A percentile compares a stretch with the other conserved stretches of the same genome.
Evolutionary conservation across 2,113 vertebrate genomes (phyloP).

Genomic region (Eublepharis macularius): DNA sequence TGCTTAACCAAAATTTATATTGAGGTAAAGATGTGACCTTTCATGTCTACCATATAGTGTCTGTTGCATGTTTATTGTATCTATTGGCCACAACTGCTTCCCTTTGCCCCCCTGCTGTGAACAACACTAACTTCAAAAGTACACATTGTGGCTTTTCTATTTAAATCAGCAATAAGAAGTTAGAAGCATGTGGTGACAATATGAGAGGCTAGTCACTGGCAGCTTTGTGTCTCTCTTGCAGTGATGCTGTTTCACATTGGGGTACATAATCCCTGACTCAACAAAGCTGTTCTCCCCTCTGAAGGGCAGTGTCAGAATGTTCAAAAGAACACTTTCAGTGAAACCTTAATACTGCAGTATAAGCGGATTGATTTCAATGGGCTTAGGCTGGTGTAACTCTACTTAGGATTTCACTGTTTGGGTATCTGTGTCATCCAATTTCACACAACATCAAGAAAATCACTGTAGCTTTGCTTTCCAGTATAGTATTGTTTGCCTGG

Average conservation of each 20-base stretch:
- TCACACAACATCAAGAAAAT: neutral
- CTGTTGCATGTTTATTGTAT: neutral
- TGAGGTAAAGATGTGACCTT: constrained; percentile 56
- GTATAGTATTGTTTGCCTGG: neutral
- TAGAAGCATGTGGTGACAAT: constrained; percentile 51
- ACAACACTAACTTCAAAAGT: constrained; percentile 52
- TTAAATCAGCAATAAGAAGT: constrained; percentile 47
- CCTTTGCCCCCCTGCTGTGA: constrained; percentile 43
- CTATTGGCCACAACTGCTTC: constrained; percentile 26
- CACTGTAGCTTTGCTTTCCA: neutral
- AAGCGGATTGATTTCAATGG: too few relatives aligned
- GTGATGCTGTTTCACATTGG: constrained; percentile 43
- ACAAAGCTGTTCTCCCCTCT: neutral
- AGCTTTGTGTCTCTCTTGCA: constrained; percentile 37
- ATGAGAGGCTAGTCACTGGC: constrained; percentile 12
- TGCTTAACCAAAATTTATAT: constrained; percentile 58
- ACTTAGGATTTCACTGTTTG: too few relatives aligned
- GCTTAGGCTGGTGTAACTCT: too few relatives aligned
- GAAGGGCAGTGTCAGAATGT: neutral
- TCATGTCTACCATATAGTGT: constrained; percentile 3
- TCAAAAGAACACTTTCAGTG: constrained; percentile 28
- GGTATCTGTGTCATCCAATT: neutral
- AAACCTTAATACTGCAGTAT: too few relatives aligned
- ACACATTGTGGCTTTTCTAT: constrained; percentile 38
- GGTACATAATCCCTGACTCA: neutral